phyloP scores from a whole-genome alignment of 2,888 invertebrate genomes.

The Scotopteryx bipunctaria region DNA sequence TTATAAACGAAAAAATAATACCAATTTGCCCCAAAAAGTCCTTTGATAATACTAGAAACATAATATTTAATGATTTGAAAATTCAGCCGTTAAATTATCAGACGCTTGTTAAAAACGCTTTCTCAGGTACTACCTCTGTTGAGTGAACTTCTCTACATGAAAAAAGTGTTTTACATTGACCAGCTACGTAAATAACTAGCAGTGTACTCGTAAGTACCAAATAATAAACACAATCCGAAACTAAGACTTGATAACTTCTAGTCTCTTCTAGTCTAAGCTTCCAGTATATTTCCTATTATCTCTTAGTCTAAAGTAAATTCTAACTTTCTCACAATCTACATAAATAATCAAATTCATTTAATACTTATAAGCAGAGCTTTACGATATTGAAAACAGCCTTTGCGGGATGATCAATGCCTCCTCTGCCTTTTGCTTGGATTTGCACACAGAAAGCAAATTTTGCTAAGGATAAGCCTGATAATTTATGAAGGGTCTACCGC shows the following conservation, averaged over 20 bases:
- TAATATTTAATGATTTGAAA: too few relatives aligned
- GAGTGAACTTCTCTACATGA: too few relatives aligned
- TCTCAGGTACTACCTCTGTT: too few relatives aligned
- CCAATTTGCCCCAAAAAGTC: background rate
- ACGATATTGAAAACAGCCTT: slow-evolving; percentile 28
- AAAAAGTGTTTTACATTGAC: too few relatives aligned
- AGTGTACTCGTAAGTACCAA: too few relatives aligned
- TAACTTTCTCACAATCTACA: slow-evolving; percentile 26
- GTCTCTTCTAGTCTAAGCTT: too few relatives aligned
- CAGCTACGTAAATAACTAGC: too few relatives aligned
- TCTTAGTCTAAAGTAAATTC: slow-evolving; percentile 15
- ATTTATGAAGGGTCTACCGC: slow-evolving; percentile 18
- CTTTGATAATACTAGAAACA: too few relatives aligned
- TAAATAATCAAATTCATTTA: slow-evolving; percentile 28
- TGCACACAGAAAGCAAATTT: slow-evolving; percentile 17
- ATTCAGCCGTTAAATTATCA: too few relatives aligned
- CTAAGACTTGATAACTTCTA: too few relatives aligned
- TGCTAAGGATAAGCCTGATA: slow-evolving; percentile 18
- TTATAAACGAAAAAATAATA: slow-evolving; percentile 2
- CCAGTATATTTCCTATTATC: slow-evolving; percentile 18
- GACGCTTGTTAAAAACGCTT: too few relatives aligned
- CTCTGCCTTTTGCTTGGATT: slow-evolving; percentile 29
- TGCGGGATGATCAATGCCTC: slow-evolving; percentile 25
- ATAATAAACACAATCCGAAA: too few relatives aligned
- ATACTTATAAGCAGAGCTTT: slow-evolving; percentile 24